phyloP scores from a whole-genome alignment of 2,888 invertebrate genomes.

The Sarcophaga caerulescens region DNA sequence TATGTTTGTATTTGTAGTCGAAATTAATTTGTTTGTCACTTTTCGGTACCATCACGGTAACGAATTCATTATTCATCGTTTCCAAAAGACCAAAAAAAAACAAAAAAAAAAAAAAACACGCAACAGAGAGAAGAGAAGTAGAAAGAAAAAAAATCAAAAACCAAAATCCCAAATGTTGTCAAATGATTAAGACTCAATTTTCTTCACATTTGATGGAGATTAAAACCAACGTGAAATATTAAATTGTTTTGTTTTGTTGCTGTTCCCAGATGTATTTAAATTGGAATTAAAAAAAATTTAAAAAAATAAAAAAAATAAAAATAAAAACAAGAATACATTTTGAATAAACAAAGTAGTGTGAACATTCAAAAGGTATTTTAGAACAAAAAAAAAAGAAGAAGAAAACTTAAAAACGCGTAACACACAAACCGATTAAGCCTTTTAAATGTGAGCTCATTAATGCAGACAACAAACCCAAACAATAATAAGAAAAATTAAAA shows the following conservation, averaged over 20 bases:
- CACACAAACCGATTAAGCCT: not conserved
- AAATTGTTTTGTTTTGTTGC: not conserved
- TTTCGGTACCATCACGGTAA: constrained; percentile 41
- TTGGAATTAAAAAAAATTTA: constrained; percentile 16
- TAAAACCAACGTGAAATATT: constrained; percentile 51
- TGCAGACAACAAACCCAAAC: not conserved
- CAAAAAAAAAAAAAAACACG: not conserved
- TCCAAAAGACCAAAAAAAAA: constrained; percentile 21
- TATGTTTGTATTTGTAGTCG: not conserved
- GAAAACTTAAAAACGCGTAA: not conserved
- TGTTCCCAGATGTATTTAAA: constrained; percentile 52
- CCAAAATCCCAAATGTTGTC: constrained; percentile 62
- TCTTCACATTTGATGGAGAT: constrained; percentile 64
- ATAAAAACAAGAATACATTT: constrained; percentile 16
- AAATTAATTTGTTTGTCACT: constrained; percentile 69
- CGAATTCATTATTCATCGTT: constrained; percentile 58
- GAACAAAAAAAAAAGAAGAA: not conserved
- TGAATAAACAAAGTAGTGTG: constrained; percentile 43
- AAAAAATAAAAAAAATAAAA: too few species aligned
- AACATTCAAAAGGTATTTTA: constrained; percentile 8
- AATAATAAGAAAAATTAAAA: not conserved
- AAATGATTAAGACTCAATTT: constrained; percentile 67
- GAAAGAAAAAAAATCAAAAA: not conserved
- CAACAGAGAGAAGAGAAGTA: not conserved
- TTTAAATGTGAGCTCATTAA: not conserved